A percentile compares a stretch with the other conserved stretches of the same genome.
phyloP scores from a whole-genome alignment of 2,797 vertebrate genomes.

The Sebastes nivosus region DNA sequence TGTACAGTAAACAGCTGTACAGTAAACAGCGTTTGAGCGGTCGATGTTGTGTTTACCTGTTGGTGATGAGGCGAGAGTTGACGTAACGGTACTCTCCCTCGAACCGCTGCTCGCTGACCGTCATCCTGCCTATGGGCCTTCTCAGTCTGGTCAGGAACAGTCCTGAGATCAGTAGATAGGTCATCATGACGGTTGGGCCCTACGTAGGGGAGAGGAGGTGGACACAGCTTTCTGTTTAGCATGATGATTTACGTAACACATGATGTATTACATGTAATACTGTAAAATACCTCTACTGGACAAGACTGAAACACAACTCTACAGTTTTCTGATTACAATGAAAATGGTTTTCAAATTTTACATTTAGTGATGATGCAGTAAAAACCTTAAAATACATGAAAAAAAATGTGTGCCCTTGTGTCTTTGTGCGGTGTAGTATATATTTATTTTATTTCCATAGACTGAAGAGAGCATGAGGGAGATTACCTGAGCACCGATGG shows the following conservation, averaged over 20 bases:
- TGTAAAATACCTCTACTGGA: not conserved
- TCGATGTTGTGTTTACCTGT: conserved; percentile 83
- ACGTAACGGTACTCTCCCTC: conserved; percentile 98
- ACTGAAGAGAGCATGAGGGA: not conserved
- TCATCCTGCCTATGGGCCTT: conserved; percentile 98
- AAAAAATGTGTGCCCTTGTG: not conserved
- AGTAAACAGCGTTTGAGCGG: not conserved
- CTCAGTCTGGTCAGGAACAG: conserved; percentile 93
- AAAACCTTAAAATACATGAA: not conserved
- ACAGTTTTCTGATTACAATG: too few species aligned
- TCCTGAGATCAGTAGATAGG: conserved; percentile 94
- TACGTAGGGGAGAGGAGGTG: conserved; percentile 46
- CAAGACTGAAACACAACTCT: too few species aligned
- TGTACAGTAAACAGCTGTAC: not conserved
- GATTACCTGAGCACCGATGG: conserved; percentile 94
- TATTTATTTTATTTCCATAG: not conserved
- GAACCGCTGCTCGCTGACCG: conserved; percentile 91
- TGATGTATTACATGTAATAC: too few species aligned
- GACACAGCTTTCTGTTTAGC: not conserved
- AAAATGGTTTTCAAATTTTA: not conserved
- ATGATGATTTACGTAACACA: not conserved
- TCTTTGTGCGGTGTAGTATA: not conserved
- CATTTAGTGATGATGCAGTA: not conserved
- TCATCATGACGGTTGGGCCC: conserved; percentile 95
- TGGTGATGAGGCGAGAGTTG: conserved; percentile 98